These are phyloP conservation scores for Drosophila oshimai DNA, from an alignment of 1,140 invertebrate genomes.

Conservation along the genomic window DNA sequence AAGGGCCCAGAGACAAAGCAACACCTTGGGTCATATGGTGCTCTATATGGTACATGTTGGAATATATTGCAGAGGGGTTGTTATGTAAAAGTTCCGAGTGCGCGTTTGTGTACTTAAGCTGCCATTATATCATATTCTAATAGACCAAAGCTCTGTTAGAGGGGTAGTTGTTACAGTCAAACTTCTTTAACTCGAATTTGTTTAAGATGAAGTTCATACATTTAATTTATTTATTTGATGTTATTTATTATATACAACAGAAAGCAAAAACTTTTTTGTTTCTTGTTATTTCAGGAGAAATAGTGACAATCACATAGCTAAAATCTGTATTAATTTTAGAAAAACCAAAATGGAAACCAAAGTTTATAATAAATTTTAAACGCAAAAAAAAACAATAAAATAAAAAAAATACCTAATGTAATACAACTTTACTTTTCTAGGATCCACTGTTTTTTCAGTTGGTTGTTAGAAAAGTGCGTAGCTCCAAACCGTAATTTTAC, in stretches of 20 bases:
- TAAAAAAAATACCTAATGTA: not conserved
- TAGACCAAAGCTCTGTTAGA: conserved; percentile 3
- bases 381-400: no score
- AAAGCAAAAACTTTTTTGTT: no score
- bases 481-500: not conserved
- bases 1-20: conserved; percentile 61
- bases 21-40: conserved; percentile 57
- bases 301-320: no score
- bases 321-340: no score
- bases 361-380: not conserved
- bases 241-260: no score
- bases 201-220: not conserved
- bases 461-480: conserved; percentile 37
- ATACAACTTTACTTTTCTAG: not conserved
- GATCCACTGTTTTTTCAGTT: not conserved
- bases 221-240: no score
- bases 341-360: no score
- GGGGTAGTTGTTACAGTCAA: not conserved
- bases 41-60: not conserved
- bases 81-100: conserved; percentile 22
- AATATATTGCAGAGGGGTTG: conserved; percentile 9
- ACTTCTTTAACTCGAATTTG: not conserved
- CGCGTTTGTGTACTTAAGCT: conserved; percentile 34
- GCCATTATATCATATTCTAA: conserved; percentile 54
- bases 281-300: no score